Base-by-base conservation (phyloP, 1,140 invertebrate genomes). In the Elymnias hypermnestra region DNA sequence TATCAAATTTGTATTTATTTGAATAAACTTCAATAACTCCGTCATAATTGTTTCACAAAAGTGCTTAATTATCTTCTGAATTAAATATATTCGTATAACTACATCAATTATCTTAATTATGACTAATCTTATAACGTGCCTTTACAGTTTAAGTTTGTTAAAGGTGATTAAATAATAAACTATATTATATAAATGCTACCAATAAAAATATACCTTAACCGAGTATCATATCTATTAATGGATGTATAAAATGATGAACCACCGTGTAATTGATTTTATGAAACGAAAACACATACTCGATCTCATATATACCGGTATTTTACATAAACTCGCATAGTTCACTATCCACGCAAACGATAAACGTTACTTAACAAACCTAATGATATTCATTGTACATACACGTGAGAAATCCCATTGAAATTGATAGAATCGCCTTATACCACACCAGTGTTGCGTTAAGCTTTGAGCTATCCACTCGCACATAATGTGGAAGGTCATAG, bases 401-500 rank as follows among this genome's bases (percentile, higher is more conserved):
- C 68, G 67, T 75, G 75, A 65, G 72, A 78, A 71, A 38, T 52
- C 55, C 56, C 55, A 61, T 72, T 68, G 49, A 64, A 63, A 75
- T 69, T 66, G 64, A 73, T 67, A 64, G 57, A 47, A 66, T 49
- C 61, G 56, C 56, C 45, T 53, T 49, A 53, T 52, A 33, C 37
- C 42, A 31, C 51, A 53, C 17, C 67, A 72, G 71, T 72, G 45
- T 65, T 64, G 59, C 58, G 63, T 53, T 40, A 48, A 61, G 60
- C 54, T 49, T 43, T 45, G 63, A 50, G 53, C 54, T 26, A 56
- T 53, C 51, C 33, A 63, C 59, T 47, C 57, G 63, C 53, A 45
- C 47, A 62, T 42, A 14, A 72, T 79, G 74, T 81, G 67, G 65
- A 75, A 66, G 58, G 15, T 78, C 28, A 31, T 75, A 8, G 45